Base-by-base conservation (phyloP, 2,888 invertebrate species). In the Iphiclides podalirius region DNA sequence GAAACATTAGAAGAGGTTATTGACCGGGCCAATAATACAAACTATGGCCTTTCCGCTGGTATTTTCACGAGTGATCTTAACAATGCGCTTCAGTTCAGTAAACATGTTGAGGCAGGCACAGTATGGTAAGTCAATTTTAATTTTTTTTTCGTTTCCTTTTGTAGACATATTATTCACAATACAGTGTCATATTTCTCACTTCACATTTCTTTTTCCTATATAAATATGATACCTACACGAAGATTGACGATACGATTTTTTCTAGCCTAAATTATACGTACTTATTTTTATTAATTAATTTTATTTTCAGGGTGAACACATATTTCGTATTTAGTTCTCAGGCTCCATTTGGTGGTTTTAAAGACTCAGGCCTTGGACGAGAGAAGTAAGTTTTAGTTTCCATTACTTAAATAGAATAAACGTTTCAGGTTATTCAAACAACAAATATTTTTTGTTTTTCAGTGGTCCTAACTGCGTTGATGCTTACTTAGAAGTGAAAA, bases 321-420 rank as follows among this genome's bases (percentile, higher is more conserved):
- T 66, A 64, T 59, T 89, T 93, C 60, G 80, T 80, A 13, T 76
- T 91, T 8, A 77, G 84, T 6, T 82, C 91, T 0, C 95, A 95
- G 71, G 91, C 92, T 16, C 96, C 96, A 2, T 96, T 96, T 66
- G 96, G 96, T 34, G 96, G 96, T 23, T 96, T 91, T 72, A 96
- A 96, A 69, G 91, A 93, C 58, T 96, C 96, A 12, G 96, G 96
- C 54, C 89, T 94, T 56, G 96, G 96, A 11, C 91, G 95, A 60
- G 96, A 96, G 79, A 69, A 93, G 88, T 91, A 72, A 84, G 89
- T 28, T 20, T n/a, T n/a, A n/a, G n/a, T n/a, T n/a, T n/a, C n/a
- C n/a, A n/a, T n/a, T n/a, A n/a, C n/a, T n/a, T n/a, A n/a, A n/a
- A n/a, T n/a, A n/a, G n/a, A n/a, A n/a, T n/a, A n/a, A n/a, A n/a